Evolutionary conservation across 2,113 vertebrate genomes (phyloP), one percentile per base, ranked within the genome.

Genomic region (Cricetomys ansorgei): DNA sequence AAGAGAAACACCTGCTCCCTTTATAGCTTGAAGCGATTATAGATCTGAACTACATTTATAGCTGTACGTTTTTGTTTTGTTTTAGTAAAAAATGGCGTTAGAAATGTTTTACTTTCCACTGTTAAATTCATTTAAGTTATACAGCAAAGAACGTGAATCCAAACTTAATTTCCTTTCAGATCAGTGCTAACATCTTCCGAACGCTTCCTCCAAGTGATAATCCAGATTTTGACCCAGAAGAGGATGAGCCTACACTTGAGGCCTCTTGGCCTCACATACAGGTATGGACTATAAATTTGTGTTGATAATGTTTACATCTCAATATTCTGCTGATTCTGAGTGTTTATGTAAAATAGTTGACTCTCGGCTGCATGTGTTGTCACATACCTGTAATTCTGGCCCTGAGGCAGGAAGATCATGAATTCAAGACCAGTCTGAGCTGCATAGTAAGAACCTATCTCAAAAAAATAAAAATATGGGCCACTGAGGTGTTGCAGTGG

Each of bases 261-360:
- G 99, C 99, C 59, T 99, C 99, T 0, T 99, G 99, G 99, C 99
- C 99, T 89, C 99, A 99, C 98, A 99, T 99, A 98, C 99, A 99
- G 98, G 99, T 99, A 95, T 92, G 90, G 0, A 6, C 55, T 76
- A 34, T 93, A 13, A 59, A 95, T 90, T 27, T 70, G 37, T 98
- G 86, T 91, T 53, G 87, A 90, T 2, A 10, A 0, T 57, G 81
- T 53, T 95, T 90, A 34, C 37, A 76, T 57, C 91, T 50, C 79
- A 59, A 37, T 59, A 88, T 53, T 91, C 21, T 97, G 31, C 50
- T 85, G 72, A 91, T 91, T 76, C 64, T 53, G 53, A 65, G 34
- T 79, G 34, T 93, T 40, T 94, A 0, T 83, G 77, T 90, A 96
- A 95, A 90, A 59, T 69, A 53, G 57, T 89, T 73, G 13, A 88